Conservation (phyloP, 2,797 vertebrate species). For the Discoglossus pictus region DNA sequence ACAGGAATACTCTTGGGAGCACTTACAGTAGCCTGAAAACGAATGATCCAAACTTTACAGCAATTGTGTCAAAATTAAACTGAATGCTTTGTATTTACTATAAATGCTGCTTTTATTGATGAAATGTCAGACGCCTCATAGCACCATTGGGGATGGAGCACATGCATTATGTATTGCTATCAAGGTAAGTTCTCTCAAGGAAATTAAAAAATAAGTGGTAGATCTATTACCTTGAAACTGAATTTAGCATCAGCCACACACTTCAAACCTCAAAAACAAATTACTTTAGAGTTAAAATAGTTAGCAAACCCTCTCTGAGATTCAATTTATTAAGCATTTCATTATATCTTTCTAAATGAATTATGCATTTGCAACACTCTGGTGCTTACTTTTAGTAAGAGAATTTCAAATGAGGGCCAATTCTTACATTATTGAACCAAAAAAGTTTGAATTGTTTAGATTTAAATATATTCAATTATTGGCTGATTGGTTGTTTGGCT, state of each 20-base stretch:
- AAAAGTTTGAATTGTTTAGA: neutral
- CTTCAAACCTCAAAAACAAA: constrained; percentile 8
- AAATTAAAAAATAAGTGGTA: constrained; percentile 35
- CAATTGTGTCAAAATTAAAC: neutral
- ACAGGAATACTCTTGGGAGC: no score
- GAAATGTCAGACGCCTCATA: neutral
- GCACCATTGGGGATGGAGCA: neutral
- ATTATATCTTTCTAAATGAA: constrained; percentile 37
- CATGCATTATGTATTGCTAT: constrained; percentile 37
- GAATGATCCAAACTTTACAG: no score
- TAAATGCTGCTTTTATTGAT: constrained; percentile 1
- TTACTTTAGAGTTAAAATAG: constrained; percentile 8
- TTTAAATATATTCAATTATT: constrained; percentile 11
- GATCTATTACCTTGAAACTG: constrained; percentile 31
- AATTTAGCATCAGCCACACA: constrained; percentile 15
- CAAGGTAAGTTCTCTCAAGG: constrained; percentile 22
- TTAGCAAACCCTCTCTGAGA: constrained; percentile 16
- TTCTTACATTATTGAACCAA: neutral
- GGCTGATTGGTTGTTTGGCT: neutral
- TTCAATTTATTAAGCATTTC: constrained; percentile 31
- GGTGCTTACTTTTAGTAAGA: constrained; percentile 14
- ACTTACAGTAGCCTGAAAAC: no score
- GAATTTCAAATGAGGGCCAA: neutral
- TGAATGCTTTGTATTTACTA: neutral
- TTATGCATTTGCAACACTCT: constrained; percentile 30